phyloP scores from a whole-genome alignment of 2,113 vertebrate genomes.

The Oreotragus oreotragus region DNA sequence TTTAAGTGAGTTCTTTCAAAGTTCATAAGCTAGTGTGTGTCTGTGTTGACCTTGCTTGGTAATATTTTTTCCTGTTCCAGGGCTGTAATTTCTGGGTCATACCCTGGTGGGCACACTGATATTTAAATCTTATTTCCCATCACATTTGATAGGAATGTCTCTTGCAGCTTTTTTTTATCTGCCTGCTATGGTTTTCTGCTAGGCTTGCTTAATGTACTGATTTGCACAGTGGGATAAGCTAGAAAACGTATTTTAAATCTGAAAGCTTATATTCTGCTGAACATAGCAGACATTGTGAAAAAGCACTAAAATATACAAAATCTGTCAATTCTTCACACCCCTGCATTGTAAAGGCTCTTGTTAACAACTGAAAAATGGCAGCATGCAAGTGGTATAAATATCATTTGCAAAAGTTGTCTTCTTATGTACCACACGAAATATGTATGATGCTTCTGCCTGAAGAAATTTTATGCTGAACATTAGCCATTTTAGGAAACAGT shows the following conservation, averaged over 20 bases:
- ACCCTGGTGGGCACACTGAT: constrained; percentile 30
- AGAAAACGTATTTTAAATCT: constrained; percentile 64
- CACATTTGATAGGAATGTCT: constrained; percentile 32
- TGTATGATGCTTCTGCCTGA: not conserved
- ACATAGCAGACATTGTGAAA: constrained; percentile 43
- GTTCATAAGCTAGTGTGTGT: not conserved
- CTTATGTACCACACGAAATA: not conserved
- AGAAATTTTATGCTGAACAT: constrained; percentile 7
- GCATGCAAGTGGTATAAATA: not conserved
- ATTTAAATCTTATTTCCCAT: constrained; percentile 59
- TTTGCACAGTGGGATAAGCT: constrained; percentile 62
- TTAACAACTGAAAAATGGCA: constrained; percentile 35
- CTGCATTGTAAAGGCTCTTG: constrained; percentile 34
- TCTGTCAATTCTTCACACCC: constrained; percentile 49
- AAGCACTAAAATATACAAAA: constrained; percentile 38
- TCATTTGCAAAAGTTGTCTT: not conserved
- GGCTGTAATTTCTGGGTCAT: constrained; percentile 27
- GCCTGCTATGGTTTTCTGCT: constrained; percentile 60
- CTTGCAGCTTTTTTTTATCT: constrained; percentile 41
- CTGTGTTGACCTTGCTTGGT: constrained; percentile 21
- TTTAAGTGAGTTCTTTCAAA: not conserved
- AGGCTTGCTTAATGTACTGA: constrained; percentile 67
- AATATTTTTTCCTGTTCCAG: not conserved
- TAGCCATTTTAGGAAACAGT: not conserved
- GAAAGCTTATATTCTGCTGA: constrained; percentile 68